Base-by-base conservation (phyloP, 2,888 invertebrate species). In the Sinhomidia bicolor region DNA sequence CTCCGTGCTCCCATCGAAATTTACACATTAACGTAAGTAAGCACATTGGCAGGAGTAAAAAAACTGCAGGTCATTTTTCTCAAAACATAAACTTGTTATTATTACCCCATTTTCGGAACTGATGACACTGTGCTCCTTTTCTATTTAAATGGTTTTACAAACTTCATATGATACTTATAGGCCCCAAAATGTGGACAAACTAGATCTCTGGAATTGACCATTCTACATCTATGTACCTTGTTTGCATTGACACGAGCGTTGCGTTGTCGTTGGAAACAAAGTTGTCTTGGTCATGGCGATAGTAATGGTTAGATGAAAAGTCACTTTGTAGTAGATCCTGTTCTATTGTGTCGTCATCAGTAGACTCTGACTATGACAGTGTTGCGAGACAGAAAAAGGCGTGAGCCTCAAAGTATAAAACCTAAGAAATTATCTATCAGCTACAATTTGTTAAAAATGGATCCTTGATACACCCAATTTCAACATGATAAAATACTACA, bases 391-490 rank as follows among this genome's bases (percentile, higher is more conserved):
- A 47, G n/a, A 60, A 36, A 71, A 44, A 71, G 71, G 71, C 71
- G 71, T 71, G 71, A 14, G 23, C 44, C 20, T 3, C 3, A 44
- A 23, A 44, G 20, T 71, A 44, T 44, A 51, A 51, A 76, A 76
- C n/a, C n/a, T 47, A 4, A 14, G n/a, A 76, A 14, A 76, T 51
- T 12, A 0, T 51, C 47, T 76, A 51, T 14, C 76, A 26, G 26
- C 10, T 51, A 7, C 44, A 71, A 71, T 76, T 76, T 51, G 51
- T 17, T 6, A 76, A 44, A 71, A 76, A 10, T 17, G n/a, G 51
- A 76, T 47, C 76, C 76, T 76, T 76, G 76, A 76, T 76, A 20
- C 76, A 51, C 76, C 76, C 76, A 51, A 76, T 29, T 47, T 76
- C 12, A 51, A 14, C 76, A 29, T 60, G 26, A 60, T 60, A 60